Base-by-base conservation (phyloP, 1,140 invertebrate species). In the Drosophila takahashii region DNA sequence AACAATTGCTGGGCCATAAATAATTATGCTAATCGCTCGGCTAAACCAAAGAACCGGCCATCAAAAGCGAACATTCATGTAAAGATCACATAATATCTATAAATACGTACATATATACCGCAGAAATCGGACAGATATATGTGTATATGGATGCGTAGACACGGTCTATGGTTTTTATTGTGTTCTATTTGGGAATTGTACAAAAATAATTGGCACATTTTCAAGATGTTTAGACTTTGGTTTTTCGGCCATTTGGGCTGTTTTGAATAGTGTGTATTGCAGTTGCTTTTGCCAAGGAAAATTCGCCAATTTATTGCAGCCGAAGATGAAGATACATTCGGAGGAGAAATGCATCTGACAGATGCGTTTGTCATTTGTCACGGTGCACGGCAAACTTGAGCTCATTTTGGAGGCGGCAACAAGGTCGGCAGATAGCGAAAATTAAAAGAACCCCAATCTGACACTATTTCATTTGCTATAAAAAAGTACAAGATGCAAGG, bases 131-230 rank as follows among this genome's bases (percentile, higher is more conserved):
- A 34, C 45, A 51, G 41, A 29, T 52, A 51, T 57, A 13, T 13
- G 6, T 15, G n/a, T 32, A 10, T 37, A 16, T 36, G 44, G 22
- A 54, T 66, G 61, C 37, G 29, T 45, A 36, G 65, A 44, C 29
- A 42, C 16, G 36, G 45, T 51, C 45, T 67, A n/a, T 61, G 29
- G 44, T 37, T 66, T 83, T 64, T 81, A 86, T 81, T 85, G 73
- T 81, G 64, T 81, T 85, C 77, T 75, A 87, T 86, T 86, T 87
- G 26, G 59, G 62, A 79, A 71, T 56, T 39, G 52, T 76, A 64
- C 51, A 64, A 54, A 75, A 79, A 83, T 84, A 70, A 84, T 86
- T 86, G 81, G 81, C 81, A 86, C 78, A 75, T 81, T 67, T 81
- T 81, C 69, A 86, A 86, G 48, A 42, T 75, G 60, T 53, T 75